These are phyloP conservation scores for Rhagonycha fulva DNA, from an alignment of 2,888 invertebrate species.

Conservation along the genomic window DNA sequence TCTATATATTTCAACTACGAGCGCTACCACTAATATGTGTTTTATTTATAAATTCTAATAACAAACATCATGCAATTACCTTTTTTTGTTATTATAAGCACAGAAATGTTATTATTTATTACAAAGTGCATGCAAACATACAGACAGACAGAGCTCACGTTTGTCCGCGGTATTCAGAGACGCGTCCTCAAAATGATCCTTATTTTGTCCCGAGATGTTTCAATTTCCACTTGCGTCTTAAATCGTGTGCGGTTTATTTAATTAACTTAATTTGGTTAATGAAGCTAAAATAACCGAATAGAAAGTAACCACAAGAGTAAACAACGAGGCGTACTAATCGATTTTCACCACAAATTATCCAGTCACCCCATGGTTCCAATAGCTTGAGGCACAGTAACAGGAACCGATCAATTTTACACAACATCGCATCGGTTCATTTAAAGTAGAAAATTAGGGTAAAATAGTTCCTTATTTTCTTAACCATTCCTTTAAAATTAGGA, in stretches of 20 bases:
- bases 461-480: conserved; percentile 25
- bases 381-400: conserved; percentile 37
- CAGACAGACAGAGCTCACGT: conserved; percentile 47
- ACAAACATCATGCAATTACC: not conserved
- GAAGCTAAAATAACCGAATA: conserved; percentile 20
- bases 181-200: conserved; percentile 17
- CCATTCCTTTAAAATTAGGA: conserved; percentile 23
- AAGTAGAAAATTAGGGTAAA: conserved; percentile 34
- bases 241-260: not conserved
- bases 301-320: conserved; percentile 22
- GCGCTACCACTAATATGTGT: not conserved
- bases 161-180: conserved; percentile 51
- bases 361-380: conserved; percentile 21
- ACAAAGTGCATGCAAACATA: conserved; percentile 42
- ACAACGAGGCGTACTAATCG: conserved; percentile 31
- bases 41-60: not conserved
- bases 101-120: conserved; percentile 5
- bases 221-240: not conserved
- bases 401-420: conserved; percentile 56
- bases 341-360: conserved; percentile 30
- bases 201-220: not conserved
- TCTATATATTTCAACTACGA: not conserved
- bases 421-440: conserved; percentile 47
- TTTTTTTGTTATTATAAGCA: conserved; percentile 12
- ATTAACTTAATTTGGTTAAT: not conserved